phyloP scores from a whole-genome alignment of 2,797 vertebrate genomes.

The Chiroxiphia lanceolata region DNA sequence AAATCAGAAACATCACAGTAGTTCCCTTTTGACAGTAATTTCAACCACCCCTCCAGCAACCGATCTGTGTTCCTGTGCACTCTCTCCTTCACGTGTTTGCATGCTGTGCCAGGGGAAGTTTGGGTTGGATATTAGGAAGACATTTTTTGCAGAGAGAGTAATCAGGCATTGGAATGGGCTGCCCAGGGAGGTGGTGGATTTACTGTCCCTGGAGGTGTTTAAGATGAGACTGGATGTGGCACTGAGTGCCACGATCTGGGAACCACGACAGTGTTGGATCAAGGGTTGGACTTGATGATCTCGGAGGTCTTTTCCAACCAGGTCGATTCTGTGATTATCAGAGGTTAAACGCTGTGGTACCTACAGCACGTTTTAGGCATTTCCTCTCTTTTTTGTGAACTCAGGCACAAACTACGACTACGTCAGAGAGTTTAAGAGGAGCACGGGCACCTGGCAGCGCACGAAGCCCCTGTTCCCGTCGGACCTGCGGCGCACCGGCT shows the following conservation, averaged over 20 bases:
- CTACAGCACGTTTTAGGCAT: not conserved
- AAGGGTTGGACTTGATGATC: no score
- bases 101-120: no score
- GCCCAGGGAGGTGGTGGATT: no score
- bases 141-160: no score
- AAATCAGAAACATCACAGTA: not conserved
- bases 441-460: conserved; percentile 94
- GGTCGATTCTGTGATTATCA: no score
- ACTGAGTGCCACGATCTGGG: no score
- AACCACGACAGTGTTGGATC: no score
- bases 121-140: no score
- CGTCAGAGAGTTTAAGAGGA: conserved; percentile 94
- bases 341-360: not conserved
- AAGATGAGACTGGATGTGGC: no score
- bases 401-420: conserved; percentile 94
- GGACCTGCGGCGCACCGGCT: conserved; percentile 91
- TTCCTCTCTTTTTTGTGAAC: not conserved
- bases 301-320: no score
- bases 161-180: no score
- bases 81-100: accelerated
- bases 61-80: accelerated
- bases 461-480: conserved; percentile 86
- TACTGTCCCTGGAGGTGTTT: no score
- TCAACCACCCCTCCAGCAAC: not conserved
- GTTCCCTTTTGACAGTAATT: not conserved